Evolutionary conservation across 2,113 vertebrate species (phyloP), one percentile per base, ranked within the genome.

Genomic region (Rynchops niger): DNA sequence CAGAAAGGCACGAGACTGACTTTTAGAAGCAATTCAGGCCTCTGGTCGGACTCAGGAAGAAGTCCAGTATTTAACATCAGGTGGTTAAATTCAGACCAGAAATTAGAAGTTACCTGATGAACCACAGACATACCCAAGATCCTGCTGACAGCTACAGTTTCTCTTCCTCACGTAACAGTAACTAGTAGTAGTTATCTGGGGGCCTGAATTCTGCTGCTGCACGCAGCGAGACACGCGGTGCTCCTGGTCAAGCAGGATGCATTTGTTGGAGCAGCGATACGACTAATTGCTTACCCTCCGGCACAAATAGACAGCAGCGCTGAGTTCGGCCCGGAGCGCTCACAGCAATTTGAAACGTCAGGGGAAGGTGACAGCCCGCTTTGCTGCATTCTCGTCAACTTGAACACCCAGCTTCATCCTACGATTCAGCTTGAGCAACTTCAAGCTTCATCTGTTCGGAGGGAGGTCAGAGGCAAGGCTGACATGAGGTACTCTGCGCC

Each of bases 271-370:
- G 36, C 55, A 76, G 52, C 2, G 4, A 9, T 15, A n/a, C 17
- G 23, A 11, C 34, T 74, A 29, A 11, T 36, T 71, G 27, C 55
- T 85, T 32, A 16, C 40, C 26, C 8, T 65, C 61, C 18, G 12
- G 56, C 38, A 34, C 36, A 76, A 49, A 40, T 5, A 53, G 1
- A 27, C 0, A 4, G 32, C 15, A 66, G 56, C 47, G 43, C 23
- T 1, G 0, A 4, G 43, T n/a, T 58, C 36, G 67, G 47, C 32
- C 62, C 65, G 22, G 45, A 65, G 65, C 70, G 6, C 17, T 76
- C 36, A 5, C 0, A 1, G 40, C 49, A n/a, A 47, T 47, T 66
- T 8, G 21, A 23, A 62, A 36, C 0, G 2, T 29, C 45, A 59
- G 50, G 30, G 20, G 29, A 74, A 59, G 30, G 43, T 8, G 19